phyloP scores from a whole-genome alignment of 2,113 vertebrate species.

The Lagopus muta region DNA sequence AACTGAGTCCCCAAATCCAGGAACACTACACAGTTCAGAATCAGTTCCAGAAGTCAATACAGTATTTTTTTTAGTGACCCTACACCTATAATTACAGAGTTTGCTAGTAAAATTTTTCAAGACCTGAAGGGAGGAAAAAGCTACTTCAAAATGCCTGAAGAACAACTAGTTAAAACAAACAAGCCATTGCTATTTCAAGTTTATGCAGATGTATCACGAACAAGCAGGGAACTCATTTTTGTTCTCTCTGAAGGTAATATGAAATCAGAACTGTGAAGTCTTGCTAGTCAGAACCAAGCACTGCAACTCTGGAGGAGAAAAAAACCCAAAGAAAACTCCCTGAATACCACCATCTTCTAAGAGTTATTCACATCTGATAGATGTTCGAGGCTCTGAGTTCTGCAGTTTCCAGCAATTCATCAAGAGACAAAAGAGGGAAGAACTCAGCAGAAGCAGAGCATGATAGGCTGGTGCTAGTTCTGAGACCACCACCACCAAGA shows the following conservation, averaged over 20 bases:
- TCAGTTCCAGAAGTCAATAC: neutral
- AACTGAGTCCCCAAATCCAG: neutral
- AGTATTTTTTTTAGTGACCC: neutral
- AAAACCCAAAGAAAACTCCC: neutral
- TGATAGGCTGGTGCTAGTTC: neutral
- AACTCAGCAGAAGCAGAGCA: fast-evolving
- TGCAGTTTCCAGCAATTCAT: neutral
- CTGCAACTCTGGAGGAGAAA: neutral
- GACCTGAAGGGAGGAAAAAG: neutral
- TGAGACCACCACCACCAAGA: neutral
- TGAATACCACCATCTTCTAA: neutral
- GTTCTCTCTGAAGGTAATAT: fast-evolving
- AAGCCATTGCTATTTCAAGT: neutral
- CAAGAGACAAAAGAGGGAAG: neutral
- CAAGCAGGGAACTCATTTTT: neutral
- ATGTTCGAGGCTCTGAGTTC: fast-evolving
- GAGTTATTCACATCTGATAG: neutral
- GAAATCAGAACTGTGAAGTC: neutral
- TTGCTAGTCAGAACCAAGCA: neutral
- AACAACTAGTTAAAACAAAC: neutral
- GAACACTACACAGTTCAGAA: neutral
- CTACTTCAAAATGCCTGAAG: neutral
- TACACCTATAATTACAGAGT: neutral
- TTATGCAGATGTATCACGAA: neutral
- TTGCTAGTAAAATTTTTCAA: neutral